A percentile compares a stretch with the other conserved stretches of the same genome.
These are phyloP conservation scores for Euplagia quadripunctaria DNA, from an alignment of 2,888 invertebrate genomes.

Conservation along the genomic window DNA sequence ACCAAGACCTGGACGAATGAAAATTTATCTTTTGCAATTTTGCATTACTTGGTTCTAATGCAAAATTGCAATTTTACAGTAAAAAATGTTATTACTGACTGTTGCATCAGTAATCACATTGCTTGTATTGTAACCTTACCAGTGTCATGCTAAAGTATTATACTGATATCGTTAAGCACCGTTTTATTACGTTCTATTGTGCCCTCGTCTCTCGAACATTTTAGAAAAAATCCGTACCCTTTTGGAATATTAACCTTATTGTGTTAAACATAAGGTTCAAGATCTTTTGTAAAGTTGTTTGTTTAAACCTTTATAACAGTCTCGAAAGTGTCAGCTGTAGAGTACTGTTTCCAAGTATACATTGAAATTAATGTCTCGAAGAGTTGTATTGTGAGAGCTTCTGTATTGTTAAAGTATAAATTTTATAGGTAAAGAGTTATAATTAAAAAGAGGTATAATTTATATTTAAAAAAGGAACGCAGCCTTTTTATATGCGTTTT, in stretches of 20 bases:
- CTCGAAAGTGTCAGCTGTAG: neutral
- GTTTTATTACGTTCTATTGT: neutral
- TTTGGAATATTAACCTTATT: neutral
- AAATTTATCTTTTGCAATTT: too few relatives aligned
- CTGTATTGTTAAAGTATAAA: neutral
- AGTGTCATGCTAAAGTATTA: neutral
- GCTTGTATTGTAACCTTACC: neutral
- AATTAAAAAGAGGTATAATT: neutral
- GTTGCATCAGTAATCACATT: neutral
- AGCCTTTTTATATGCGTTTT: too few relatives aligned
- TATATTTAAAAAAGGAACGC: too few relatives aligned
- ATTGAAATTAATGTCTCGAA: neutral
- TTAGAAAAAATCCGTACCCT: neutral
- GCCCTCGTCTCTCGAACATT: neutral
- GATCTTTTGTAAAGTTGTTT: neutral
- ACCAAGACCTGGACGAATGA: too few relatives aligned
- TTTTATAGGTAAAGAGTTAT: neutral
- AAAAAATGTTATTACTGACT: too few relatives aligned
- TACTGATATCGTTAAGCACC: neutral
- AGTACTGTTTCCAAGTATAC: neutral
- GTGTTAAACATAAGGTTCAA: neutral
- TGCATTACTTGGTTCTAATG: too few relatives aligned
- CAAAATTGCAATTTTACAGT: too few relatives aligned
- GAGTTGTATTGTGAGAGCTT: neutral
- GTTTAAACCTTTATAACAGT: neutral